Evolutionary conservation across 2,113 vertebrate species (phyloP).

Genomic region (Syngnathus floridae): DNA sequence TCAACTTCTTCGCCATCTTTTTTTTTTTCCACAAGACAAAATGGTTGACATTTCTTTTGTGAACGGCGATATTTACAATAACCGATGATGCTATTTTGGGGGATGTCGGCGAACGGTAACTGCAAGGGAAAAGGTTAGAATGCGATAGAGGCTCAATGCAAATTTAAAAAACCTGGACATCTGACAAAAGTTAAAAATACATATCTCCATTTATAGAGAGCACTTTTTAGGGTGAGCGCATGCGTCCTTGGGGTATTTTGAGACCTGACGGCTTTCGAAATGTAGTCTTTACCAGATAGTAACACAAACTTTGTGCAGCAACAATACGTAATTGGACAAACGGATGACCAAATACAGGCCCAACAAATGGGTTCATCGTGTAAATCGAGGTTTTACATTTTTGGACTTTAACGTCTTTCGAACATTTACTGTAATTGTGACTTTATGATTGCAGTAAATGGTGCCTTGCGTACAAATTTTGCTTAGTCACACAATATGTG

Average conservation of each 20-base stretch:
- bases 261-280: conserved; percentile 57
- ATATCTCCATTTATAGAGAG: background rate
- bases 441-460: too few relatives aligned
- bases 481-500: too few relatives aligned
- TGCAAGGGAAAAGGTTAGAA: background rate
- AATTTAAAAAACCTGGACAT: background rate
- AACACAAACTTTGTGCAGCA: background rate
- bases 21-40: too few relatives aligned
- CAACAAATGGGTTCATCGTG: background rate
- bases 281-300: conserved; percentile 29
- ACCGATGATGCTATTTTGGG: too few relatives aligned
- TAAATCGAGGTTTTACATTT: background rate
- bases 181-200: background rate
- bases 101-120: too few relatives aligned
- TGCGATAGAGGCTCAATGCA: background rate
- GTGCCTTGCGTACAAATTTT: too few relatives aligned
- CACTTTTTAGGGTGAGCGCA: conserved; percentile 5
- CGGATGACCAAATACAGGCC: background rate
- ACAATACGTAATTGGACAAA: background rate
- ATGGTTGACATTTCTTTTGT: too few relatives aligned
- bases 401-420: background rate
- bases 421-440: too few relatives aligned
- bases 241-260: conserved; percentile 32
- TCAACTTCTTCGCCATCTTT: too few relatives aligned
- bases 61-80: too few relatives aligned